A percentile compares a stretch with the other conserved stretches of the same genome.
These are phyloP conservation scores for Parauchenoglanis punctatus DNA, from an alignment of 2,797 vertebrate species.

Conservation along the genomic window DNA sequence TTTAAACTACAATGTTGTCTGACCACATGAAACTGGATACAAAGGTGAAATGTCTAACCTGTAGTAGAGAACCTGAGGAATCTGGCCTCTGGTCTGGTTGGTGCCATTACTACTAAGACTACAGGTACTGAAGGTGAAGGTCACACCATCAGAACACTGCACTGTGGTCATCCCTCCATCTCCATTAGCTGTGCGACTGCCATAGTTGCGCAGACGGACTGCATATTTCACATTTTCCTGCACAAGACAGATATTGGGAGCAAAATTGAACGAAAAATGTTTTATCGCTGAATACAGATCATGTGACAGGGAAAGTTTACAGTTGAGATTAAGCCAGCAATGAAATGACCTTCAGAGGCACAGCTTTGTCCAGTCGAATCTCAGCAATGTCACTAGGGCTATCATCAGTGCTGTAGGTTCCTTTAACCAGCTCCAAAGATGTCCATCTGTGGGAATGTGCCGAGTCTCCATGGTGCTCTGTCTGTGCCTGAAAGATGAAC, in stretches of 20 bases:
- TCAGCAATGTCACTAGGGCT: slow-evolving; percentile 96
- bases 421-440: slow-evolving; percentile 95
- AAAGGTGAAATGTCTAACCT: slow-evolving; percentile 72
- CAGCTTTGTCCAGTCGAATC: slow-evolving; percentile 96
- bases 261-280: neutral
- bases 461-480: slow-evolving; percentile 94
- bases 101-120: slow-evolving; percentile 98
- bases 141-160: slow-evolving; percentile 94
- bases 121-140: slow-evolving; percentile 96
- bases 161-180: slow-evolving; percentile 99
- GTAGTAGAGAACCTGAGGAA: slow-evolving; percentile 98
- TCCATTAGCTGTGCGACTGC: slow-evolving; percentile 97
- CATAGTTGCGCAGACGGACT: slow-evolving; percentile 94
- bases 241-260: slow-evolving; percentile 37
- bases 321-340: neutral
- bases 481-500: slow-evolving; percentile 77
- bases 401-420: slow-evolving; percentile 97
- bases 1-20: neutral
- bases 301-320: neutral
- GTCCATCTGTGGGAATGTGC: slow-evolving; percentile 98
- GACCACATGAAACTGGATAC: neutral
- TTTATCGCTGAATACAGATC: neutral
- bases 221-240: slow-evolving; percentile 97
- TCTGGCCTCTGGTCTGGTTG: slow-evolving; percentile 96
- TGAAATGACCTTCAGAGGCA: slow-evolving; percentile 91